These are phyloP conservation scores for Gouania willdenowi DNA, from an alignment of 2,797 vertebrate genomes.

Conservation along the genomic window DNA sequence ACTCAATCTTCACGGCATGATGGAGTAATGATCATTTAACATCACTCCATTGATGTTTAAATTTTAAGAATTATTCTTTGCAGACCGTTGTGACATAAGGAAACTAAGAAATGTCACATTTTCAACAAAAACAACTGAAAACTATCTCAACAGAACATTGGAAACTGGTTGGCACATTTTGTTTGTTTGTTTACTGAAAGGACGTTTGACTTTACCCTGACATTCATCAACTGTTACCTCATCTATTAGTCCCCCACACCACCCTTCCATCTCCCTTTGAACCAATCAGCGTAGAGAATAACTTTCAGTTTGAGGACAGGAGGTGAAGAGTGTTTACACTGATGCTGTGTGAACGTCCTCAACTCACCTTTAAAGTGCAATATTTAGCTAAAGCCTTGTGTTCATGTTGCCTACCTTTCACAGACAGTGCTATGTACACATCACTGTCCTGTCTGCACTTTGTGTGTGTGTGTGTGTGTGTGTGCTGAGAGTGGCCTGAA, in stretches of 20 bases:
- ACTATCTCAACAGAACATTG: too few relatives aligned
- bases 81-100: too few relatives aligned
- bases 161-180: too few relatives aligned
- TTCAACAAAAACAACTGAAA: too few relatives aligned
- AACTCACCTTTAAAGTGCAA: conserved; percentile 77
- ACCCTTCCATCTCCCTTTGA: conserved; percentile 33
- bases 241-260: conserved; percentile 25
- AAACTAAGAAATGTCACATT: too few relatives aligned
- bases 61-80: too few relatives aligned
- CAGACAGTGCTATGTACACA: conserved; percentile 40
- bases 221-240: conserved; percentile 68
- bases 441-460: conserved; percentile 61
- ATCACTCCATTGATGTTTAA: too few relatives aligned
- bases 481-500: conserved; percentile 8
- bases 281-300: conserved; percentile 25
- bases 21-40: too few relatives aligned
- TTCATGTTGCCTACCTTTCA: conserved; percentile 53
- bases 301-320: conserved; percentile 27
- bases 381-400: conserved; percentile 72
- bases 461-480: conserved; percentile 15
- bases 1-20: too few relatives aligned
- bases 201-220: too few relatives aligned
- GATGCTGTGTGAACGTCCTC: conserved; percentile 5
- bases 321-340: neutral
- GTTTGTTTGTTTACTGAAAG: too few relatives aligned